phyloP scores from a whole-genome alignment of 2,113 vertebrate species.

The Scortum barcoo region DNA sequence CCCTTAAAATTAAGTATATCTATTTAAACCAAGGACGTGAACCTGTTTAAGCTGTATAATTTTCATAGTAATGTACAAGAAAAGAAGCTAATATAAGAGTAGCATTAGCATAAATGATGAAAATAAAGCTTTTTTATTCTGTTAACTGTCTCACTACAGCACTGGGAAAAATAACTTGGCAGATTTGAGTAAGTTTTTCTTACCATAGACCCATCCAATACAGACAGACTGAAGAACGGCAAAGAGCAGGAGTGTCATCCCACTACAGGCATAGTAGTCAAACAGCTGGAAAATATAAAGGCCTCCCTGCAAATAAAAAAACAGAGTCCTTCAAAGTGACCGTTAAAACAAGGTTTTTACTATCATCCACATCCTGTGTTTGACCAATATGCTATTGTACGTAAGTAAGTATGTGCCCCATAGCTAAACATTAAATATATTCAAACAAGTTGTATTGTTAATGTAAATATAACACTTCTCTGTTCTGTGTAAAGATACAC shows the following conservation, averaged over 20 bases:
- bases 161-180: neutral
- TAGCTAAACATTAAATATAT: neutral
- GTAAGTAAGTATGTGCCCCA: neutral
- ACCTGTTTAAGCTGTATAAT: neutral
- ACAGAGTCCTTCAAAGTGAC: neutral
- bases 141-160: neutral
- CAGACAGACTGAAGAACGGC: constrained; percentile 90
- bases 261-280: constrained; percentile 94
- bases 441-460: neutral
- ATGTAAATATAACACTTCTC: neutral
- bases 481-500: neutral
- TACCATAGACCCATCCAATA: constrained; percentile 95
- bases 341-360: neutral
- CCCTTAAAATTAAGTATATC: neutral
- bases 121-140: neutral
- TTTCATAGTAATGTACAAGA: neutral
- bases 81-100: neutral
- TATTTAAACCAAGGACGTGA: neutral
- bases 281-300: constrained; percentile 97
- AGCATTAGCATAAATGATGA: too few species aligned
- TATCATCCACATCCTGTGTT: neutral
- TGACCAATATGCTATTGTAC: neutral
- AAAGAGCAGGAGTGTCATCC: constrained; percentile 90
- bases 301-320: constrained; percentile 86
- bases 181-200: constrained; percentile 43